phyloP scores from a whole-genome alignment of 2,797 vertebrate species.

The Scolopax bukidnonensis region DNA sequence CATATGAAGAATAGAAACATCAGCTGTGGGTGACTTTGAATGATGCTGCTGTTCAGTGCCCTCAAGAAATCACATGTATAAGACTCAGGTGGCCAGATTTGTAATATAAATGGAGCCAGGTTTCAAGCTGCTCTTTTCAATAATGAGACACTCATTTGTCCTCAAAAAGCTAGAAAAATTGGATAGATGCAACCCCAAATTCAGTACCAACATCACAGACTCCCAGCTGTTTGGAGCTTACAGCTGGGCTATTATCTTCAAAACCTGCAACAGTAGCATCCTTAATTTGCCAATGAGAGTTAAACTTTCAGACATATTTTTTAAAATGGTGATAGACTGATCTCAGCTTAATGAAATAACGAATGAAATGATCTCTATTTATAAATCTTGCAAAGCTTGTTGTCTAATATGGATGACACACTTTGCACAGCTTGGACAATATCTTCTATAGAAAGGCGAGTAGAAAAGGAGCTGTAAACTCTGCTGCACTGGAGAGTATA shows the following conservation, averaged over 20 bases:
- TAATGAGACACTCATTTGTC: background rate
- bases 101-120: constrained; percentile 4
- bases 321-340: background rate
- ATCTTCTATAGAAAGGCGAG: background rate
- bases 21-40: constrained; percentile 8
- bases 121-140: background rate
- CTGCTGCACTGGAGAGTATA: background rate
- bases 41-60: background rate
- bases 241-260: background rate
- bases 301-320: background rate
- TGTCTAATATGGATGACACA: background rate
- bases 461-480: background rate
- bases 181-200: background rate
- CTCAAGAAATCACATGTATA: constrained; percentile 18
- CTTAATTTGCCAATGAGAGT: background rate
- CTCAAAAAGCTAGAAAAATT: background rate
- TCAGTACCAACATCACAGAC: background rate
- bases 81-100: background rate
- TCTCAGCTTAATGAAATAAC: background rate
- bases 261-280: background rate
- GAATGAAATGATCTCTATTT: background rate
- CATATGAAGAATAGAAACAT: constrained; percentile 34
- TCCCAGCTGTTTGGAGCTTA: background rate
- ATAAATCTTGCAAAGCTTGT: background rate
- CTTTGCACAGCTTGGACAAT: background rate